These are phyloP conservation scores for Baryphthengus martii DNA, from an alignment of 2,113 vertebrate genomes.

Conservation along the genomic window DNA sequence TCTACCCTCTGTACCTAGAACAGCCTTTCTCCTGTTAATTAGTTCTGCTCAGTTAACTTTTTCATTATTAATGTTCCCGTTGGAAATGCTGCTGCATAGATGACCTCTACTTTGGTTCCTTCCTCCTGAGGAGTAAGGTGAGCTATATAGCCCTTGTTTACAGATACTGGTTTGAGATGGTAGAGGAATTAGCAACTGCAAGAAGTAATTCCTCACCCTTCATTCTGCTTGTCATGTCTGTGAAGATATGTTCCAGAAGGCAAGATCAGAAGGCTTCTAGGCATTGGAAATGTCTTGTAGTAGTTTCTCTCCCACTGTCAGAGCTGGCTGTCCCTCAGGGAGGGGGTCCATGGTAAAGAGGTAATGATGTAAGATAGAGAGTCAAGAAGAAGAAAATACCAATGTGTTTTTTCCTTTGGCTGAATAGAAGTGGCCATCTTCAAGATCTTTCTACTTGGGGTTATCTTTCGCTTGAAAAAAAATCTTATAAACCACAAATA, in stretches of 20 bases:
- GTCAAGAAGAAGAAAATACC: not conserved
- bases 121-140: constrained; percentile 19
- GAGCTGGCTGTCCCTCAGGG: not conserved
- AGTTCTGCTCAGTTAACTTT: not conserved
- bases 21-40: not conserved
- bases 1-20: not conserved
- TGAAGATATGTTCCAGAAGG: not conserved
- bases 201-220: not conserved
- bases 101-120: not conserved
- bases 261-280: not conserved
- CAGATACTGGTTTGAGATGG: not conserved
- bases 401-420: not conserved
- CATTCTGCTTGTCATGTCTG: not conserved
- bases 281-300: not conserved
- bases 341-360: not conserved
- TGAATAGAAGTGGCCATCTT: not conserved
- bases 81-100: not conserved
- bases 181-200: not conserved
- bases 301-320: not conserved
- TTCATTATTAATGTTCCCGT: not conserved
- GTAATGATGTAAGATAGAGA: not conserved
- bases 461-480: not conserved
- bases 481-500: not conserved
- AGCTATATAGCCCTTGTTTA: not conserved
- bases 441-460: not conserved